Base-by-base conservation (phyloP, 2,888 invertebrate species). In the Theristus sp. region DNA sequence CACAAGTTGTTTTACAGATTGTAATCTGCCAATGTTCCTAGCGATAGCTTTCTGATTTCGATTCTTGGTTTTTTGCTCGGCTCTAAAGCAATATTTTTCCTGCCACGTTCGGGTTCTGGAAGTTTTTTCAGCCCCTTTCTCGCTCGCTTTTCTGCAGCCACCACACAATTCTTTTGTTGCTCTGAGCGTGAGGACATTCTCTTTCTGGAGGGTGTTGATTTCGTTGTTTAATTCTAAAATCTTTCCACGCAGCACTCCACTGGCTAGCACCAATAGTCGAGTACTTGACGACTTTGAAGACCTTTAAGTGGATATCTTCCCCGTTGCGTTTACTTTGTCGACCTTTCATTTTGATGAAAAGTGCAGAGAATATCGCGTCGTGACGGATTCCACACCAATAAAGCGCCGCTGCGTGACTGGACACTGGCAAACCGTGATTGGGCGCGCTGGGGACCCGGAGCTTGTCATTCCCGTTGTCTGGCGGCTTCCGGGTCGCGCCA, bases 211-310 rank as follows among this genome's bases (percentile, higher is more conserved):
- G 73, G 68, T 58, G 64, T 61, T 63, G 26, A 71, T 69, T 62
- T 73, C 52, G 17, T 82, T 80, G 57, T 81, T 82, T 70, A 88
- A 78, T 69, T 86, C 85, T 63, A 84, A 81, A 46, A 86, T 83
- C 72, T 84, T 84, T 28, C 82, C 75, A 69, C 87, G 82, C 70
- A 89, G 78, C 56, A 86, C 69, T 54, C 87, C 87, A 67, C 86
- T 81, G 79, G n/a, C n/a, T 84, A 89, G 72, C 87, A 89, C 1
- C 85, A 81, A 70, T 85, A 86, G 73, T 89, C 89, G 73, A 86
- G 85, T 1, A 89, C 82, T 70, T 84, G 57, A 3, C 57, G 31
- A 38, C n/a, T 63, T 74, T 60, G 56, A 2, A 63, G n/a, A n/a
- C n/a, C n/a, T n/a, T n/a, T n/a, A n/a, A n/a, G n/a, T n/a, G n/a